Percentiles rank a stretch among this genome's conserved stretches.
Conservation (phyloP, 2,113 vertebrate species). For the Cettia cetti region DNA sequence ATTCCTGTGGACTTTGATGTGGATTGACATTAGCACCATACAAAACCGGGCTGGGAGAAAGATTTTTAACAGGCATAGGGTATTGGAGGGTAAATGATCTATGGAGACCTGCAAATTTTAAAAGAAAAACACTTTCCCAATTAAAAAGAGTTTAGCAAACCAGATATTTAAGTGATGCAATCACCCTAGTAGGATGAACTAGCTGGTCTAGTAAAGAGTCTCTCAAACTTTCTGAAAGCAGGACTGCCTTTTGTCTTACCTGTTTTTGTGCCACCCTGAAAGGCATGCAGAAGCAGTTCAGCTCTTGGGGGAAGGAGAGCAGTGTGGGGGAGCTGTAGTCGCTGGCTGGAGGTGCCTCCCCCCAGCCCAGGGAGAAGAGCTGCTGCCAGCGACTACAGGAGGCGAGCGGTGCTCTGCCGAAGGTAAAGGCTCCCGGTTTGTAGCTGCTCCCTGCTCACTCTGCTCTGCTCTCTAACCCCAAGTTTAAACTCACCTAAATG, state of each 20-base stretch:
- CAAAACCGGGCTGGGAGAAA: neutral
- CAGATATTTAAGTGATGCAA: neutral
- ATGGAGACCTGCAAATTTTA: slow-evolving; percentile 25
- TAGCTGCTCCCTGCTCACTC: neutral
- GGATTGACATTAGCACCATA: slow-evolving; percentile 44
- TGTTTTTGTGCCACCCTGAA: neutral
- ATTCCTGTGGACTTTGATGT: slow-evolving; percentile 45
- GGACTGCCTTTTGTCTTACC: neutral
- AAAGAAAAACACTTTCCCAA: neutral
- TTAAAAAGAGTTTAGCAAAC: slow-evolving; percentile 18
- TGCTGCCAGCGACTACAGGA: neutral
- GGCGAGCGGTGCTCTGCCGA: neutral
- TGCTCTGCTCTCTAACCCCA: neutral
- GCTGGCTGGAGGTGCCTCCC: fast-evolving
- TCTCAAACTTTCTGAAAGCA: neutral
- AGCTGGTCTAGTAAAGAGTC: neutral
- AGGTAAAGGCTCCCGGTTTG: neutral
- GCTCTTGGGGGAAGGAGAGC: neutral
- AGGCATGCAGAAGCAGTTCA: neutral
- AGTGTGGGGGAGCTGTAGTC: neutral
- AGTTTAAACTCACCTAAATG: neutral
- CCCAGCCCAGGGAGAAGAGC: neutral
- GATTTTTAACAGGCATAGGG: neutral
- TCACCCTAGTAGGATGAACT: neutral
- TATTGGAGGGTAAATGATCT: slow-evolving; percentile 16